Evolutionary conservation across 2,113 vertebrate species (phyloP), one percentile per base, ranked within the genome.

Genomic region (Furnarius figulus): DNA sequence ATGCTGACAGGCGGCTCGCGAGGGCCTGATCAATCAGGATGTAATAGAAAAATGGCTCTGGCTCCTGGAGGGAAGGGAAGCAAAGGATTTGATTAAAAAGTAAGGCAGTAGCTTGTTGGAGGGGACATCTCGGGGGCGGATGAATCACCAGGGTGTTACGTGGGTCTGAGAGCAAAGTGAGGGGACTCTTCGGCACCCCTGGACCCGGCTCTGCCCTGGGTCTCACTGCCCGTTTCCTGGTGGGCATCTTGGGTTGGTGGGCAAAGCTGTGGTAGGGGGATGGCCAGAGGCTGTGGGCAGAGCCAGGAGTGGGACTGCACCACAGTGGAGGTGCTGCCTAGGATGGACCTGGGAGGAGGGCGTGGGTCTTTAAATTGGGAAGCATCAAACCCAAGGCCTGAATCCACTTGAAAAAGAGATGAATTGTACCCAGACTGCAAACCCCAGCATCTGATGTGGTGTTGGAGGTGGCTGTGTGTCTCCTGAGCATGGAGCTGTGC

Each of bases 61-160:
- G 90, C 85, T 94, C 46, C 87, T 53, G 80, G 56, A 87, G 74
- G 85, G 61, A 96, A 83, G 53, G 72, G 85, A 83, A 83, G 87
- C 50, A 40, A 85, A 85, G 50, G 95, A 67, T 94, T 85, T 91
- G 93, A 96, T 94, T 90, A 95, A 93, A 92, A 95, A 94, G 81
- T 44, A 7, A 90, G 79, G 44, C 49, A 56, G 90, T 3, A 61
- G 30, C 53, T 76, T 82, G 67, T 58, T 80, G 92, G 87, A 93
- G 27, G 72, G 87, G 90, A 78, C 10, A 10, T 21, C 53, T 74
- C 25, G 46, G 85, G 58, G 75, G 90, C 0, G 1, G 82, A 37
- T 90, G 88, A 73, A 93, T 83, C 74, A 52, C 30, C 27, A 4
- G 72, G 21, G 40, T 17, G 75, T 49, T 66, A 3, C 23, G 2